Evolutionary conservation across 2,113 vertebrate species (phyloP), one percentile per base, ranked within the genome.

Genomic region (Chaetodon trifascialis): DNA sequence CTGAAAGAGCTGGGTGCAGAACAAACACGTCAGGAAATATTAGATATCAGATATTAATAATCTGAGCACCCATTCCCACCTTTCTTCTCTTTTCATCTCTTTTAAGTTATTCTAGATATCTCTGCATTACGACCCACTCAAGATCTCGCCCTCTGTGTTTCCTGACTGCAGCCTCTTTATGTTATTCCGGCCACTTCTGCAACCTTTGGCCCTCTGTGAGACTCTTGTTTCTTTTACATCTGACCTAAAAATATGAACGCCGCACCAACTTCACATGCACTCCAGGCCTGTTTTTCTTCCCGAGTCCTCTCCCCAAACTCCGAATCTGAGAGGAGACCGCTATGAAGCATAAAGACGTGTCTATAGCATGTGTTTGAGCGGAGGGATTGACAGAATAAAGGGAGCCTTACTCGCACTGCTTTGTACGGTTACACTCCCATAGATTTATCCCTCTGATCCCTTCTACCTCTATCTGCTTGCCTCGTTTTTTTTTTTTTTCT

Each of bases 21-120:
- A 77, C 83, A 90, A 94, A 92, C 88, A 91, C 92, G 92, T 93
- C 95, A 93, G 88, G 74, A 90, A 83, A 88, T 42, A 82, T 92
- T 92, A 93, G 85, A 40, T 40, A 40, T 40, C 30, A 30, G 30
- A 67, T 77, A 85, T 83, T 89, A 88, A 85, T 84, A 88, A 82
- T 76, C 65, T 69, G 42, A 52, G 66, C 56, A 30, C 71, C 83
- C 74, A 42, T 85, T 71, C 58, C 51, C 76, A 86, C 75, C 70
- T 85, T 77, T 72, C 69, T 42, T 42, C 47, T 64, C 79, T 70
- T 36, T 72, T 73, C 70, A 64, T 84, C 69, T 56, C 76, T 81
- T 85, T 83, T 84, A 58, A 70, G 84, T 83, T 87, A 82, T 86
- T 86, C 73, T 78, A 79, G 56, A 84, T 74, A 85, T 62, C 19